Base-by-base conservation (phyloP, 2,888 invertebrate species). In the Caenorhabditis panamensis region DNA sequence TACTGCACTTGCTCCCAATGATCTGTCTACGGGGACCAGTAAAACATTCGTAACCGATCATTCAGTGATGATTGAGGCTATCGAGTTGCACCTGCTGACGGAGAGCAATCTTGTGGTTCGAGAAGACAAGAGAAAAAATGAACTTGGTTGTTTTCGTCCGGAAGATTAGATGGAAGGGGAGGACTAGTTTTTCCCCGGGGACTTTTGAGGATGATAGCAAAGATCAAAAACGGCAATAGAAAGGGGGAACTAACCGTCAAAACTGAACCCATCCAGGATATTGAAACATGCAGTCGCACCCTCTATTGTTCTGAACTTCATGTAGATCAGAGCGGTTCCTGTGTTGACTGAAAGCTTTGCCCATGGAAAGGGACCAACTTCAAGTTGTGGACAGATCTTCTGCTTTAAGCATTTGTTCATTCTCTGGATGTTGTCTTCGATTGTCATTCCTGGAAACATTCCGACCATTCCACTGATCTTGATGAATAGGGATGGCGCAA, bases 391-490 rank as follows among this genome's bases (percentile, higher is more conserved):
- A n/a, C n/a, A n/a, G n/a, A n/a, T n/a, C 5, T 51, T 31, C 4
- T 37, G 13, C 22, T 61, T 49, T n/a, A 69, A 3, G 0, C 16
- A 28, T 18, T 44, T 44, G 16, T 51, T 51, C 49, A 51, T 51
- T 2, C 56, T 47, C 18, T 3, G 0, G 11, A 68, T 58, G 31
- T 31, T 49, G 28, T 68, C 47, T 9, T 18, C 31, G 2, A 47
- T 44, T 28, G 18, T 9, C 16, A 47, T 36, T 18, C 49, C 64
- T n/a, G 18, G 58, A 26, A 64, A 16, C 26, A 31, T 16, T 37
- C 62, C 68, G 16, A 64, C 41, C 58, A 78, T 41, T 64, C 69
- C 69, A 18, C 56, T 47, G n/a, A 78, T 69, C 26, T 78, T 78
- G 20, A 59, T 1, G 44, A 16, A 58, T 16, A 20, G 41, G 11